These are phyloP conservation scores for Acomys russatus DNA, from an alignment of 2,797 vertebrate species.

Conservation along the genomic window DNA sequence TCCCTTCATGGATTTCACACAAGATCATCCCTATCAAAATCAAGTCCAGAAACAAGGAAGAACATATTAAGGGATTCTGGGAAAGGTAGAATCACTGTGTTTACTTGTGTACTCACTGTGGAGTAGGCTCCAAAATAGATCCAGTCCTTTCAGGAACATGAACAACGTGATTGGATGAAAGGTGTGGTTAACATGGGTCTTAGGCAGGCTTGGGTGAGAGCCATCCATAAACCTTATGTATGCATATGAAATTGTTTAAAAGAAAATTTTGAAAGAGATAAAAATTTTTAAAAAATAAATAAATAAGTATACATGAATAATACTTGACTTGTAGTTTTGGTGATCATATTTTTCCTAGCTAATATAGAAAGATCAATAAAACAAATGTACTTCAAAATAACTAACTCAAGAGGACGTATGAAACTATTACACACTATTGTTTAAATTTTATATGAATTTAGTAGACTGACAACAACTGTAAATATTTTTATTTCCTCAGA, in stretches of 20 bases:
- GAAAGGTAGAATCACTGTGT: not conserved
- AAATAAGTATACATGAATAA: not conserved
- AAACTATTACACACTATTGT: not conserved
- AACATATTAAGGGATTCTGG: not conserved
- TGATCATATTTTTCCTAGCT: not conserved
- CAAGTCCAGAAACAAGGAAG: not conserved
- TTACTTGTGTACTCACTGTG: too few relatives aligned
- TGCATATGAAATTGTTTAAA: not conserved
- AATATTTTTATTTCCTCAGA: not conserved
- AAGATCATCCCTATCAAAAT: too few relatives aligned
- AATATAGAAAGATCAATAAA: conserved; percentile 8
- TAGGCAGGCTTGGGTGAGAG: not conserved
- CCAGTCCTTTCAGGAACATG: not conserved
- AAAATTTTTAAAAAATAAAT: not conserved
- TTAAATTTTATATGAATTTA: conserved; percentile 23
- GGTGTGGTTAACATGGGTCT: too few relatives aligned
- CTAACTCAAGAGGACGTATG: not conserved
- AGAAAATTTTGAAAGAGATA: not conserved
- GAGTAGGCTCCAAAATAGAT: not conserved
- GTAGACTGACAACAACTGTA: not conserved
- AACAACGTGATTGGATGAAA: too few relatives aligned
- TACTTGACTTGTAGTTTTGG: not conserved
- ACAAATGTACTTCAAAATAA: conserved; percentile 1
- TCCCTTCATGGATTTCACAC: not conserved
- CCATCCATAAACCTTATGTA: not conserved